phyloP scores from a whole-genome alignment of 2,888 invertebrate genomes.

The Torymus tubicola region DNA sequence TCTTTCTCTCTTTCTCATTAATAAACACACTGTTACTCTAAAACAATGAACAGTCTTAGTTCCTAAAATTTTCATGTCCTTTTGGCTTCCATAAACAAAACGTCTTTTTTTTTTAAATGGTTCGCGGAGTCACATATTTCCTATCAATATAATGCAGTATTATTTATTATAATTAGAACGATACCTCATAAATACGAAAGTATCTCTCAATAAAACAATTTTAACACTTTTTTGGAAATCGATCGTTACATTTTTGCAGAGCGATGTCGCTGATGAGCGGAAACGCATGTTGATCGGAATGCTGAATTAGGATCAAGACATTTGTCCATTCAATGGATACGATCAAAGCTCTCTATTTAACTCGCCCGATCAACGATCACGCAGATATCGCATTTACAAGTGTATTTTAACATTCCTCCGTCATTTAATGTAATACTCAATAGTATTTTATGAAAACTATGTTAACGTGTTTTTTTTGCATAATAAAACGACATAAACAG shows the following conservation, averaged over 20 bases:
- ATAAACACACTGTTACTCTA: conserved; percentile 34
- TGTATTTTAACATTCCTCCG: neutral
- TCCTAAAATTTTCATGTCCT: neutral
- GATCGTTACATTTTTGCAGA: conserved; percentile 68
- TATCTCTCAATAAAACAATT: neutral
- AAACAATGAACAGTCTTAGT: conserved; percentile 17
- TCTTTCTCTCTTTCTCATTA: conserved; percentile 18
- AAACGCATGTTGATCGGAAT: conserved; percentile 73
- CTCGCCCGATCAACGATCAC: neutral
- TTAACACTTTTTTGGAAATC: conserved; percentile 26
- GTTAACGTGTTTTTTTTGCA: too few relatives aligned
- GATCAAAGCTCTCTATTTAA: conserved; percentile 27
- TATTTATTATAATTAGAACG: conserved; percentile 9
- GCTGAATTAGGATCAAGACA: conserved; percentile 67
- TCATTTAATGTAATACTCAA: neutral
- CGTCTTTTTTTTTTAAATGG: neutral
- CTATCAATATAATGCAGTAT: neutral
- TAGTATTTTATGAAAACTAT: neutral
- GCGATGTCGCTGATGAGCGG: conserved; percentile 69
- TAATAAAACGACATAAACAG: too few relatives aligned
- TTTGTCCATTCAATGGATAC: conserved; percentile 1
- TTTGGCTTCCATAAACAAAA: neutral
- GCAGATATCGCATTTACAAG: conserved; percentile 15
- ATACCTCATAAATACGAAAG: neutral
- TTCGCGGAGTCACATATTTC: neutral